A percentile compares a stretch with the other conserved stretches of the same genome.
Evolutionary conservation across 2,888 invertebrate species (phyloP).

Genomic region (Synanthedon myopaeformis): DNA sequence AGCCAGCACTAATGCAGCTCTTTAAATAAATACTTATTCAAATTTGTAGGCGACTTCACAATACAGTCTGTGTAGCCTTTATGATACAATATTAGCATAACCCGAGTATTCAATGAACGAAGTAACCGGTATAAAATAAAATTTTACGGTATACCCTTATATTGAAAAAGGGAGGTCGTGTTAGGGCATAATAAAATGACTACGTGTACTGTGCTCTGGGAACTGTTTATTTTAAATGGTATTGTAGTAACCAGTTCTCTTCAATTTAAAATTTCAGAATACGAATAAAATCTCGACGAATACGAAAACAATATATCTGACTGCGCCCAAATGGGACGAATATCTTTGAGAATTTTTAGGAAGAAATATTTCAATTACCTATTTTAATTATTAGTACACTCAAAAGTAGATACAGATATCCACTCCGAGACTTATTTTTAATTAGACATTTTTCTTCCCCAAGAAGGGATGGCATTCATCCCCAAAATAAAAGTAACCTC

Average conservation of each 20-base stretch:
- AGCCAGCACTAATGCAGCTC: conserved; percentile 62
- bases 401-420: too few species aligned
- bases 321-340: too few species aligned
- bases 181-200: conserved; percentile 46
- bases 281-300: too few species aligned
- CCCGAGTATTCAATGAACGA: conserved; percentile 58
- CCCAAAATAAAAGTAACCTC: too few species aligned
- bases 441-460: too few species aligned
- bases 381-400: too few species aligned
- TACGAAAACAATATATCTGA: too few species aligned
- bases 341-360: too few species aligned
- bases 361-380: too few species aligned
- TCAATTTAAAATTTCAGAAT: background rate
- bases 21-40: conserved; percentile 66
- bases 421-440: too few species aligned
- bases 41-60: conserved; percentile 59
- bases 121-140: conserved; percentile 59
- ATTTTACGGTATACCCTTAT: conserved; percentile 61
- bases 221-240: conserved; percentile 38
- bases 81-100: conserved; percentile 59
- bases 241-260: conserved; percentile 14
- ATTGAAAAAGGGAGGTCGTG: conserved; percentile 51
- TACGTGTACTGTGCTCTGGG: conserved; percentile 35
- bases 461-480: too few species aligned
- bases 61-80: conserved; percentile 42